phyloP scores from a whole-genome alignment of 2,797 vertebrate species.

The Sebastes umbrosus region DNA sequence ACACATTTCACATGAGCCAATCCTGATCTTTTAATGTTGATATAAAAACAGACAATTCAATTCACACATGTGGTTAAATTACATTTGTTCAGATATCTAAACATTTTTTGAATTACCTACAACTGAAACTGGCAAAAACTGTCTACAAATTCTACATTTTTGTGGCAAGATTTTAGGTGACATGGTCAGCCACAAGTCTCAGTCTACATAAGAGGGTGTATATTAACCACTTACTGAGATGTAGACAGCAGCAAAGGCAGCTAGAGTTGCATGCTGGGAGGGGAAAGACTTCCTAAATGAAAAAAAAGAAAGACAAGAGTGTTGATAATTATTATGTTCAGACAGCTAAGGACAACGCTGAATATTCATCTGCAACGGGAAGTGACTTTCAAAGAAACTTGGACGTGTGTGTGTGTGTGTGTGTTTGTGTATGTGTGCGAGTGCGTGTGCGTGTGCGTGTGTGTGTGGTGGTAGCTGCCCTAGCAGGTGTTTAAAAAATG shows the following conservation, averaged over 20 bases:
- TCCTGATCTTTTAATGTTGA: background rate
- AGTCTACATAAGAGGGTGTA: background rate
- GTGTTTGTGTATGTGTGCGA: too few relatives aligned
- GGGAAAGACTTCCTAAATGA: conserved; percentile 92
- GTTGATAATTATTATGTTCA: conserved; percentile 33
- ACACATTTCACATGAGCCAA: background rate
- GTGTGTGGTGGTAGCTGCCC: background rate
- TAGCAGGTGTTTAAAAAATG: conserved; percentile 43
- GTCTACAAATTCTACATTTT: background rate
- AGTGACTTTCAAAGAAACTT: conserved; percentile 59
- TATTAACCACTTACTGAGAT: conserved; percentile 88
- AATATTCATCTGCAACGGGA: background rate
- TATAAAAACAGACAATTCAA: background rate
- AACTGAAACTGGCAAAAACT: background rate
- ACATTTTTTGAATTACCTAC: background rate
- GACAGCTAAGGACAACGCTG: conserved; percentile 39
- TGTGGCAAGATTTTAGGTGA: background rate
- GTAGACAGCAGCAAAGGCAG: conserved; percentile 95
- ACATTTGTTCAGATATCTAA: background rate
- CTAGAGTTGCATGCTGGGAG: conserved; percentile 94
- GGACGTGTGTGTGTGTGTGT: background rate
- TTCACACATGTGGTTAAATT: background rate
- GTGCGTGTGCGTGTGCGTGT: too few relatives aligned
- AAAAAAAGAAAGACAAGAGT: conserved; percentile 17
- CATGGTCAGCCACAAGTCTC: background rate